phyloP scores from a whole-genome alignment of 2,888 invertebrate genomes.

The Sinohyriopsis cumingii region DNA sequence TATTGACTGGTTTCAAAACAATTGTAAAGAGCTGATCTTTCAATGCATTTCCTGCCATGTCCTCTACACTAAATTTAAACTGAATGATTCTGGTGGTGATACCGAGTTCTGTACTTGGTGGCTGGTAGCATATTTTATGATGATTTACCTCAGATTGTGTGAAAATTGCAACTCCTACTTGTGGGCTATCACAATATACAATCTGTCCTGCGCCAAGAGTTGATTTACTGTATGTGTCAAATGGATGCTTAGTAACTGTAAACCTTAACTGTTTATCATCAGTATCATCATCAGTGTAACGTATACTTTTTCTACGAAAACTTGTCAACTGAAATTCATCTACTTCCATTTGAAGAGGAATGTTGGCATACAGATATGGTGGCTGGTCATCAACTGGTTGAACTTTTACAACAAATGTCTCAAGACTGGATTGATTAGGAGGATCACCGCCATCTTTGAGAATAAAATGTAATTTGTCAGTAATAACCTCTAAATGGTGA shows the following conservation, averaged over 20 bases:
- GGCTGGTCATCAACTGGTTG: conserved; percentile 68
- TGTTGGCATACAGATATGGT: conserved; percentile 62
- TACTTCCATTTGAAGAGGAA: conserved; percentile 63
- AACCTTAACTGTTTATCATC: conserved; percentile 61
- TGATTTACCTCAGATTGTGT: conserved; percentile 71
- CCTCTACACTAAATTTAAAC: conserved; percentile 67
- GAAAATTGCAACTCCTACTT: conserved; percentile 54
- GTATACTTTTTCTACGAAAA: conserved; percentile 58
- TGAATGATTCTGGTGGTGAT: conserved; percentile 66
- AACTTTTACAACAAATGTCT: conserved; percentile 66
- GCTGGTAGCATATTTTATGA: conserved; percentile 68
- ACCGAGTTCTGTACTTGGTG: conserved; percentile 67
- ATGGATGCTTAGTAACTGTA: conserved; percentile 57
- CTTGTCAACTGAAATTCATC: conserved; percentile 64
- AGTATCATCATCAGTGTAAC: conserved; percentile 64
- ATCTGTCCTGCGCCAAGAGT: conserved; percentile 61
- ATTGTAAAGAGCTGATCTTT: conserved; percentile 66
- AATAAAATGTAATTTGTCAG: conserved; percentile 62
- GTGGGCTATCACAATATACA: conserved; percentile 61
- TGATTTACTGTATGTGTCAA: conserved; percentile 64
- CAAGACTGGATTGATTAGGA: conserved; percentile 64
- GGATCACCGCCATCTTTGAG: conserved; percentile 64
- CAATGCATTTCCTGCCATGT: conserved; percentile 65
- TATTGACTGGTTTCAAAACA: conserved; percentile 66
- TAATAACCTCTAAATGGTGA: conserved; percentile 50